These are phyloP conservation scores for Crepidodera aurea DNA, from an alignment of 2,888 invertebrate species.

Conservation along the genomic window DNA sequence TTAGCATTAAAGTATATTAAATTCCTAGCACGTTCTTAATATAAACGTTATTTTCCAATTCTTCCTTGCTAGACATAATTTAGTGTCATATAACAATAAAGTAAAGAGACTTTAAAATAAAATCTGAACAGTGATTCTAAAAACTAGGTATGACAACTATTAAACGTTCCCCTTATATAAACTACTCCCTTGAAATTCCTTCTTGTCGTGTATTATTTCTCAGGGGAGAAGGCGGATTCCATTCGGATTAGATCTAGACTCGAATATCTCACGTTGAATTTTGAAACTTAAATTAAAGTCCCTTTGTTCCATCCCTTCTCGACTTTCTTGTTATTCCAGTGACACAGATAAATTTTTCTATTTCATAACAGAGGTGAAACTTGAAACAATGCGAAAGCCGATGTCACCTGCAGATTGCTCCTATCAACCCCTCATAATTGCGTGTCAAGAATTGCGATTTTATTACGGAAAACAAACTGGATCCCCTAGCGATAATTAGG, in stretches of 20 bases:
- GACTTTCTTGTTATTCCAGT: slow-evolving; percentile 28
- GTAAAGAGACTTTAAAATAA: no score
- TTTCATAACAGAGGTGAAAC: slow-evolving; percentile 25
- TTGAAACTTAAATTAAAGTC: slow-evolving; percentile 30
- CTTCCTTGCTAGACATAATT: no score
- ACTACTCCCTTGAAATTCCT: slow-evolving; percentile 2
- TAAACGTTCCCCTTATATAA: background rate
- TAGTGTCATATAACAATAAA: no score
- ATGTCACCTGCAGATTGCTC: slow-evolving; percentile 29
- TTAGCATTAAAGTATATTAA: no score
- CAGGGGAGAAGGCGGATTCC: slow-evolving; percentile 16
- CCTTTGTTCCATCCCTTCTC: slow-evolving; percentile 18
- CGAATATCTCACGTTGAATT: slow-evolving; percentile 25
- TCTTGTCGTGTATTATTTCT: slow-evolving; percentile 5
- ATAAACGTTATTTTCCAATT: no score
- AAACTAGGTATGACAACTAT: no score
- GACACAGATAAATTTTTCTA: slow-evolving; percentile 27
- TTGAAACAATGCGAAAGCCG: slow-evolving; percentile 24
- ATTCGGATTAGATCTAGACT: slow-evolving; percentile 28
- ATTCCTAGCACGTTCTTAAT: no score
- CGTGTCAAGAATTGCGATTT: slow-evolving; percentile 24
- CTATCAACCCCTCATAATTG: slow-evolving; percentile 25
- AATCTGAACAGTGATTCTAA: no score
- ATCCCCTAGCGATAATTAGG: slow-evolving; percentile 6
- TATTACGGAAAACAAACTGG: slow-evolving; percentile 18